Base-by-base conservation (phyloP, 2,888 invertebrate genomes). In the Sminthurinus aureus region DNA sequence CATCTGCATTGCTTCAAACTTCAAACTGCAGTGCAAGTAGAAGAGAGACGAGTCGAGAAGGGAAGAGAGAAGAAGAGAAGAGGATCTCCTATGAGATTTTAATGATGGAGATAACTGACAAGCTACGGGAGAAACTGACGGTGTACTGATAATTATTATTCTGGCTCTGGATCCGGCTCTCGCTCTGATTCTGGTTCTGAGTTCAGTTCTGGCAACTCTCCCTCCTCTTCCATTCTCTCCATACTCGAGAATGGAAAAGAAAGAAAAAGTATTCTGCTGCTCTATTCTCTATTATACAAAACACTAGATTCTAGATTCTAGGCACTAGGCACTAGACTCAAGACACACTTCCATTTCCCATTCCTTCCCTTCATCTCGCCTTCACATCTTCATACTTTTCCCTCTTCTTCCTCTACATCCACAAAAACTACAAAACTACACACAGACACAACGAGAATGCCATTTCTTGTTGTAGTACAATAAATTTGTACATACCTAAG, bases 31-130 rank as follows among this genome's bases (percentile, higher is more conserved):
- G 75, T 38, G 38, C 3, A 38, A 38, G 38, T 1, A 38, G 38
- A 6, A 38, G 6, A 6, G 38, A 38, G 6, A 38, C 1, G 6
- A 1, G 38, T 4, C 3, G 38, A 38, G 38, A 38, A 38, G 38
- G 38, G 38, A 6, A 38, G 38, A 38, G 38, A 38, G 38, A 38
- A 38, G 38, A 6, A 6, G 38, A 38, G 38, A 38, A 38, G 38
- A 73, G 73, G 73, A 73, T 81, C 81, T 73, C 75, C 74, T 81
- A 81, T 81, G 74, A 81, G 81, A 81, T 81, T 81, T 81, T 81
- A 81, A 81, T 81, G 81, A 81, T 75, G 81, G 81, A 81, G 81
- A 81, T 81, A 81, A 81, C 81, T 81, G 81, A 81, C 81, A 81
- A 81, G 58, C 81, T 52, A 58, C 26, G 81, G 81, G 22, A 58